Percentiles rank a stretch among this genome's conserved stretches.
Evolutionary conservation across 2,888 invertebrate genomes (phyloP).

Genomic region (Hypomecis atomaria): DNA sequence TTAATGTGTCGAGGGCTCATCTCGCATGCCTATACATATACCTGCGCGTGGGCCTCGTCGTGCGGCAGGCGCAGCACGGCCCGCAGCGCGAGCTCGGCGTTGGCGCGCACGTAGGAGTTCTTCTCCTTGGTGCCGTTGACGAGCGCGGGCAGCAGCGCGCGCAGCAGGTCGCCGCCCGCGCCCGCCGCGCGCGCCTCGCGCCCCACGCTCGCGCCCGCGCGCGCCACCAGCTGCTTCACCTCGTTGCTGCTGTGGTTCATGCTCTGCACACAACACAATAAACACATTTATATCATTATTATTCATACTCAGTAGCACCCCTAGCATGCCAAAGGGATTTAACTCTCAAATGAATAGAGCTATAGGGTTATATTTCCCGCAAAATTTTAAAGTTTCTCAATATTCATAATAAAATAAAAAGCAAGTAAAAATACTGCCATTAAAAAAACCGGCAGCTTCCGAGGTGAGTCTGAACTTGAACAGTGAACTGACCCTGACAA

Average conservation of each 20-base stretch:
- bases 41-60: slow-evolving; percentile 90
- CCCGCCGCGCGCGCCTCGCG: slow-evolving; percentile 70
- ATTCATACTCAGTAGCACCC: too few relatives aligned
- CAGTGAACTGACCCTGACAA: too few relatives aligned
- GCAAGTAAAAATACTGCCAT: too few relatives aligned
- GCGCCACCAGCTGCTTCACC: slow-evolving; percentile 95
- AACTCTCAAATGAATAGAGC: too few relatives aligned
- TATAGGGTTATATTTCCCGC: too few relatives aligned
- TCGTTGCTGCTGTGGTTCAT: slow-evolving; percentile 98
- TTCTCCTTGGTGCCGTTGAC: slow-evolving; percentile 99
- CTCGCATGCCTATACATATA: slow-evolving; percentile 53
- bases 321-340: too few relatives aligned
- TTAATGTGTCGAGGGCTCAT: too few relatives aligned
- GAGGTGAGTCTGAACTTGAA: too few relatives aligned
- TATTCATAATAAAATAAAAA: too few relatives aligned
- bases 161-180: slow-evolving; percentile 86
- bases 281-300: too few relatives aligned
- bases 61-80: slow-evolving; percentile 92
- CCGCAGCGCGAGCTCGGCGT: slow-evolving; percentile 96
- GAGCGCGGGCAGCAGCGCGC: slow-evolving; percentile 93
- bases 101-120: slow-evolving; percentile 96
- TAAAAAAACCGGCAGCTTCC: too few relatives aligned
- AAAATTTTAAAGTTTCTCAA: too few relatives aligned
- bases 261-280: slow-evolving; percentile 80
- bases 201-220: slow-evolving; percentile 90